phyloP scores from a whole-genome alignment of 30 jellyfish, hydroid and myxozoan genomes.

The Hydractinia symbiolongicarpus region DNA sequence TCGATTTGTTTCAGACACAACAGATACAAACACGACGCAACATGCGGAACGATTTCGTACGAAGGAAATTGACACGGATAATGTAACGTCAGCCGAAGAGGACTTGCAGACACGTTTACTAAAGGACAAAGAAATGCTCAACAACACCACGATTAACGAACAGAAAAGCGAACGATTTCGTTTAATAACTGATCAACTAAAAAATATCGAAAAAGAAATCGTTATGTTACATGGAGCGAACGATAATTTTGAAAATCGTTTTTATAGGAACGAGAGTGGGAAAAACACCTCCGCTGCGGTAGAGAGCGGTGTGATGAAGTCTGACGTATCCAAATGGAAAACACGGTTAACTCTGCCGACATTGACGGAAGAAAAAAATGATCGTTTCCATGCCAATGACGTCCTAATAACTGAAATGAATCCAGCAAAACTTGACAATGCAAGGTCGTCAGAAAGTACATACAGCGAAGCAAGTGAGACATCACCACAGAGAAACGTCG shows the following conservation, averaged over 20 bases:
- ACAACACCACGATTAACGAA: neutral
- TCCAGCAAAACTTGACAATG: no score
- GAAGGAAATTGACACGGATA: neutral
- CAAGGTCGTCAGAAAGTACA: no score
- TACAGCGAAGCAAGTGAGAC: no score
- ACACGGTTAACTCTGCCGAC: no score
- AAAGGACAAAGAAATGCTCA: neutral
- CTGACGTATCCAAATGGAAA: no score
- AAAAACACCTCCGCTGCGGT: neutral
- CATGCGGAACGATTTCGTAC: no score
- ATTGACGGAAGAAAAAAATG: no score
- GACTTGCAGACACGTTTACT: neutral
- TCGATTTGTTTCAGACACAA: no score
- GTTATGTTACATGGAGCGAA: conserved; percentile 1
- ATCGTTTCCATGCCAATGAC: no score
- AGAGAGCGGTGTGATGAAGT: neutral
- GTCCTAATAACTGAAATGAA: no score
- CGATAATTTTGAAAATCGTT: neutral
- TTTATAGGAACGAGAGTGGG: neutral
- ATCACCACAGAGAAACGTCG: neutral
- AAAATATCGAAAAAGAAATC: conserved; percentile 14
- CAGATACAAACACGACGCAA: no score
- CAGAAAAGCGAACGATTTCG: conserved; percentile 8
- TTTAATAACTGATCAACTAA: neutral
- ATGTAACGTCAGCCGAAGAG: neutral